Conservation (phyloP, 1,140 invertebrate genomes). For the Varroa destructor region DNA sequence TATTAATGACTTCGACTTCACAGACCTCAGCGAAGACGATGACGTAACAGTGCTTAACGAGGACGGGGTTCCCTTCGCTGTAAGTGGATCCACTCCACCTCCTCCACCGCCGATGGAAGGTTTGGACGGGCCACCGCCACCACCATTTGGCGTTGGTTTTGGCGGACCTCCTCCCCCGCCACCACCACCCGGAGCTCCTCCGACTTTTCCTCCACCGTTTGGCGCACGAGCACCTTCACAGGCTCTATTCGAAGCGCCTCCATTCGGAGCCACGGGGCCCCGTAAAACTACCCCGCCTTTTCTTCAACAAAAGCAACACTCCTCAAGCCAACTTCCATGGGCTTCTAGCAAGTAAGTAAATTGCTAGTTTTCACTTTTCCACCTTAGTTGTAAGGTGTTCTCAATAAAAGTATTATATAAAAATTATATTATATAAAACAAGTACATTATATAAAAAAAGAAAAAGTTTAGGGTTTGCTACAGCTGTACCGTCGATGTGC, state of each 20-base stretch:
- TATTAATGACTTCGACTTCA: slow-evolving; percentile 91
- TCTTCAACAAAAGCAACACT: slow-evolving; percentile 13
- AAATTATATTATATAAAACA: too few relatives aligned
- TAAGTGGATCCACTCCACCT: slow-evolving; percentile 34
- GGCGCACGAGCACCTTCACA: neutral
- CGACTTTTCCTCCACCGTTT: slow-evolving; percentile 42
- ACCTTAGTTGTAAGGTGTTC: too few relatives aligned
- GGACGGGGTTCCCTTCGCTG: slow-evolving; percentile 39
- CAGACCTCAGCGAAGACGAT: slow-evolving; percentile 64
- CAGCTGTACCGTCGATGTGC: too few relatives aligned
- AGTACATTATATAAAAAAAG: too few relatives aligned
- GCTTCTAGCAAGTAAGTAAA: slow-evolving; percentile 29
- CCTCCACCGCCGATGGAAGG: slow-evolving; percentile 39
- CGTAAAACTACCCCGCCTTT: neutral
- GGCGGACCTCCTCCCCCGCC: slow-evolving; percentile 40
- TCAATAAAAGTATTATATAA: too few relatives aligned
- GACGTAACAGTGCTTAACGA: slow-evolving; percentile 40
- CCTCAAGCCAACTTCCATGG: slow-evolving; percentile 1
- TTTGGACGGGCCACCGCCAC: slow-evolving; percentile 29
- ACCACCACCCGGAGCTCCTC: slow-evolving; percentile 38
- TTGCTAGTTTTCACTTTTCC: too few relatives aligned
- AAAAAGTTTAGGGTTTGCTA: too few relatives aligned
- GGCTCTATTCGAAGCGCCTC: too few relatives aligned
- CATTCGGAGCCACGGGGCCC: neutral
- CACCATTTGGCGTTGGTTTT: slow-evolving; percentile 40